Base-by-base conservation (phyloP, 1,140 invertebrate genomes). In the Ceratitis capitata region DNA sequence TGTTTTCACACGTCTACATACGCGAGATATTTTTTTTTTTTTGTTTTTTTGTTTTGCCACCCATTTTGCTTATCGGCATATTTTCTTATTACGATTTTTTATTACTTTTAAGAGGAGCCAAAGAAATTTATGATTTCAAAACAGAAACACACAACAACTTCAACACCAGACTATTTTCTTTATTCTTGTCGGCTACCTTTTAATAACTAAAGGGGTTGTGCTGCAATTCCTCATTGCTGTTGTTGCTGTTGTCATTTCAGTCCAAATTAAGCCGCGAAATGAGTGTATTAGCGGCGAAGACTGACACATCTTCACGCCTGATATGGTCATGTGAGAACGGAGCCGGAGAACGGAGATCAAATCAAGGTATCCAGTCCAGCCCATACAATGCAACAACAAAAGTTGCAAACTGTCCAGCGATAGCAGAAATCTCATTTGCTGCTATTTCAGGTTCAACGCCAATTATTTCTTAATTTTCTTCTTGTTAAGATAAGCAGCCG, bases 241-340 rank as follows among this genome's bases (percentile, higher is more conserved):
- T 78, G 39, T 78, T 78, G 32, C 14, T 78, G 69, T 39, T 39
- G 32, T 16, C 16, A 14, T 69, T 69, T 32, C 12, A 45, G 53
- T 84, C 45, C 53, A 84, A 84, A 84, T 84, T 84, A 84, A 84
- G 84, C 53, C 84, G 84, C 53, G 84, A 84, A 84, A 84, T 64
- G 84, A 84, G 84, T 58, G 56, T 84, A 84, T 84, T 84, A 84
- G 84, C 23, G 32, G 39, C 19, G 29, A 51, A 82, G 23, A 82
- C 78, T 82, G 78, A 82, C 42, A 82, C 26, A 82, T 82, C 82
- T 78, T 78, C 69, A 12, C 82, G 47, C 29, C 49, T 83, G 82
- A 83, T 83, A 83, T 83, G 45, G 47, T 32, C 45, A 32, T n/a
- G 26, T 32, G 29, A 32, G 32, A 16, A 7, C 29, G 9, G 6